phyloP scores from a whole-genome alignment of 1,140 invertebrate genomes.

The Diachasmimorpha longicaudata region DNA sequence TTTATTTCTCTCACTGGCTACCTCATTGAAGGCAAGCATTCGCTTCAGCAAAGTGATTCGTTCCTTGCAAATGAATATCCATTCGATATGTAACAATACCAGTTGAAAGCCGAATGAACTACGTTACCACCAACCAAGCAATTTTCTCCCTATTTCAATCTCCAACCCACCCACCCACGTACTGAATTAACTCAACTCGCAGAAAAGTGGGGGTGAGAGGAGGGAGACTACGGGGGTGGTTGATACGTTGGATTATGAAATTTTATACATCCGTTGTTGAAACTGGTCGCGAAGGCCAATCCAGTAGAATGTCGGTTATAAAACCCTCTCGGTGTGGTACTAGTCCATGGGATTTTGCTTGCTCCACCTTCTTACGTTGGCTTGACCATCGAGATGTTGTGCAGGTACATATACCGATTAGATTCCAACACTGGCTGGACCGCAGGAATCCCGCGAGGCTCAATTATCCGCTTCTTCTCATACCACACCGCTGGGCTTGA shows the following conservation, averaged over 20 bases:
- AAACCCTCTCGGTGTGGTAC: neutral
- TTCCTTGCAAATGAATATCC: neutral
- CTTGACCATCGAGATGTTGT: neutral
- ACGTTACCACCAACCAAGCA: neutral
- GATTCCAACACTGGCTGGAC: conserved; percentile 18
- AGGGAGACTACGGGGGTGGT: no score
- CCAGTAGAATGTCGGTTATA: conserved; percentile 23
- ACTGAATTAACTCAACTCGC: neutral
- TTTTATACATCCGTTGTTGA: conserved; percentile 12
- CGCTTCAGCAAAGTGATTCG: neutral
- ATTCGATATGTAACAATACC: neutral
- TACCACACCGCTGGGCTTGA: neutral
- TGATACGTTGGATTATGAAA: neutral
- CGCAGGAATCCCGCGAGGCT: conserved; percentile 17
- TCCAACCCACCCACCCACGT: neutral
- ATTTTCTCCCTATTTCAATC: neutral
- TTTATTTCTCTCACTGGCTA: no score
- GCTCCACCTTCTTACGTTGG: neutral
- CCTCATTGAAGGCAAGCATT: no score
- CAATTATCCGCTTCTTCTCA: conserved; percentile 14
- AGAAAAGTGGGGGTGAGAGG: neutral
- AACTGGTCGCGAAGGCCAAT: conserved; percentile 17
- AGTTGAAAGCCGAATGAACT: neutral
- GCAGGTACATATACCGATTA: conserved; percentile 20
- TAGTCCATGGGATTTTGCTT: conserved; percentile 5